Evolutionary conservation across 2,797 vertebrate genomes (phyloP), one percentile per base, ranked within the genome.

Genomic region (Threskiornis aethiopicus): DNA sequence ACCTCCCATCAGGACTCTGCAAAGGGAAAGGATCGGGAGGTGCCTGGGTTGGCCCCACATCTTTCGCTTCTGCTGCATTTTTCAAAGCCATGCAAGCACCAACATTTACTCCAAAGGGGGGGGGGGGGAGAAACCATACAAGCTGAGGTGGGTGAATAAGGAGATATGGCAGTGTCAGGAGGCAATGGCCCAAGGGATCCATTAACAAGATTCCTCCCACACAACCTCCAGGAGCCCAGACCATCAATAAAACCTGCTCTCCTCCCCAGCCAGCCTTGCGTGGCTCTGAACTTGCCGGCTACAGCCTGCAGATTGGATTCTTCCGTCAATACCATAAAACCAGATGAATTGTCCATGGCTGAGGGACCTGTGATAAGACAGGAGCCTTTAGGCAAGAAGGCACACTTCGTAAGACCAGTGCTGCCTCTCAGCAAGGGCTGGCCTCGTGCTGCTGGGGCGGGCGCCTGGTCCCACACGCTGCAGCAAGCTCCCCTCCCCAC

Each of bases 131-230:
- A 44, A 52, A 33, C 41, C 21, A 15, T 4, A 0, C 0, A 5
- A 87, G 76, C 51, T 0, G 3, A 77, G 67, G 81, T 15, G 0
- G 69, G 65, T 66, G 85, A 95, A 84, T 70, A 59, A 95, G 95
- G 80, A 92, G 95, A 84, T 49, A 90, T 33, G 79, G 86, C 78
- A 73, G 65, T 92, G 90, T 65, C 77, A 72, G 78, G 86, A 81
- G 78, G 79, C 83, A 89, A 87, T 58, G 67, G 87, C 92, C 82
- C 91, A 90, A 73, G 93, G 91, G 90, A 75, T 33, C 81, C 66
- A 77, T 95, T 94, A 94, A 95, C 89, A 94, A 78, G 77, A 88
- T 93, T 82, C 93, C 92, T 94, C 92, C 94, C 94, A 89, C 73
- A 81, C 70, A 84, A 77, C 87, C 92, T 89, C 69, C 95, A 87